Evolutionary conservation across 2,888 invertebrate species (phyloP).

Genomic region (Trissoscelio sp.): DNA sequence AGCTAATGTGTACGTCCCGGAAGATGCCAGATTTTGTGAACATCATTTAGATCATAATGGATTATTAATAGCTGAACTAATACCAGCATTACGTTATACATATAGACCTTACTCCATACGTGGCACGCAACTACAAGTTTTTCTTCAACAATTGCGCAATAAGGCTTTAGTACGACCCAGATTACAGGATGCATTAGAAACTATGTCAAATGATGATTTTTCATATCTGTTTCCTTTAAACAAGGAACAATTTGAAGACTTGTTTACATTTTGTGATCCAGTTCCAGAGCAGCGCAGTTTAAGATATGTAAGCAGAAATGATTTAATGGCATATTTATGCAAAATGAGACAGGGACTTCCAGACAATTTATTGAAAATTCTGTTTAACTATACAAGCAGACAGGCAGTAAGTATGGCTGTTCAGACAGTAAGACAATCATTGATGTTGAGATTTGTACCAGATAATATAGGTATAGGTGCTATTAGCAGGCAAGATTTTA

Average conservation of each 20-base stretch:
- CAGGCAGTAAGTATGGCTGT: slow-evolving; percentile 31
- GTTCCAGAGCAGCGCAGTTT: not conserved
- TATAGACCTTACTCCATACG: slow-evolving; percentile 26
- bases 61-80: not conserved
- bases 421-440: not conserved
- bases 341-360: slow-evolving; percentile 43
- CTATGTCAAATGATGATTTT: not conserved
- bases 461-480: slow-evolving; percentile 24
- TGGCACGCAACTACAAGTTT: slow-evolving; percentile 12
- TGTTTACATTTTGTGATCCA: not conserved
- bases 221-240: slow-evolving; percentile 27
- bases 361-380: slow-evolving; percentile 38
- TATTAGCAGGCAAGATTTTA: slow-evolving; percentile 21
- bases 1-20: slow-evolving; percentile 37
- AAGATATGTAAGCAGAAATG: slow-evolving; percentile 22
- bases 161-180: not conserved
- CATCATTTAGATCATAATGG: slow-evolving; percentile 47
- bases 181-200: not conserved
- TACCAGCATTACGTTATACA: slow-evolving; percentile 22
- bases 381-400: slow-evolving; percentile 31
- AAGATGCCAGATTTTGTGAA: slow-evolving; percentile 41
- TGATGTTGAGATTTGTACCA: slow-evolving; percentile 28
- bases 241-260: slow-evolving; percentile 40
- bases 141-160: slow-evolving; percentile 8
- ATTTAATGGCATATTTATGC: slow-evolving; percentile 41